Evolutionary conservation across 1,140 invertebrate genomes (phyloP), one percentile per base, ranked within the genome.

Genomic region (Hycleus phaleratus): DNA sequence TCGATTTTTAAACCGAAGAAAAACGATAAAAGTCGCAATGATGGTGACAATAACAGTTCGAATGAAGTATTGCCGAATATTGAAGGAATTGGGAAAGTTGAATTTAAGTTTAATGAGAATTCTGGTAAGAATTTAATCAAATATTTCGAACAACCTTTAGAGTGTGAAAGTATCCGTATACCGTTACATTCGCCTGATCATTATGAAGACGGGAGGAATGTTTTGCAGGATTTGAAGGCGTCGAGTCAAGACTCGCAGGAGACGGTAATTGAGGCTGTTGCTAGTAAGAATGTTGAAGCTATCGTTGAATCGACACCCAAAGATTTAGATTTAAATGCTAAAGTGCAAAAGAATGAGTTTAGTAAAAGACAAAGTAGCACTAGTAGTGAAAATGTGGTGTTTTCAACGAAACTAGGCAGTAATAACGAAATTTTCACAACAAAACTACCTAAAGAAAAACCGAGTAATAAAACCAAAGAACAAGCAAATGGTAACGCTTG

Each of bases 131-230:
- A 53, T 48, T 32, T 32, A 32, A 32, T 32, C 32, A 60, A 79
- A 54, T 82, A 83, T 68, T 82, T 83, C 61, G 82, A 84, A 58
- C 76, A 79, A 6, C 77, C 81, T 0, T 74, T 79, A 26, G 79
- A 81, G 56, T 81, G 80, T 0, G 69, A 73, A 32, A 77, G 78
- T 53, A 82, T 85, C 42, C 78, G 82, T 50, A 85, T 85, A 63
- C 83, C 83, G 3, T 65, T 85, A 42, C 82, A 82, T 49, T 84
- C 83, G 6, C 83, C 83, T n/a, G 81, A 82, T 0, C 81, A 83
- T 58, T 82, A 84, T 58, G 75, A 79, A 45, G 72, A 78, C 53
- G 69, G 51, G 50, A 63, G 44, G 3, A 46, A 24, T 50, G 45
- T 68, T 40, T 50, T 71, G 12, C 60, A 71, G 50, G 63, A 67